Percentiles rank a stretch among this genome's conserved stretches.
phyloP scores from a whole-genome alignment of 2,797 vertebrate genomes.

The Chelon auratus region DNA sequence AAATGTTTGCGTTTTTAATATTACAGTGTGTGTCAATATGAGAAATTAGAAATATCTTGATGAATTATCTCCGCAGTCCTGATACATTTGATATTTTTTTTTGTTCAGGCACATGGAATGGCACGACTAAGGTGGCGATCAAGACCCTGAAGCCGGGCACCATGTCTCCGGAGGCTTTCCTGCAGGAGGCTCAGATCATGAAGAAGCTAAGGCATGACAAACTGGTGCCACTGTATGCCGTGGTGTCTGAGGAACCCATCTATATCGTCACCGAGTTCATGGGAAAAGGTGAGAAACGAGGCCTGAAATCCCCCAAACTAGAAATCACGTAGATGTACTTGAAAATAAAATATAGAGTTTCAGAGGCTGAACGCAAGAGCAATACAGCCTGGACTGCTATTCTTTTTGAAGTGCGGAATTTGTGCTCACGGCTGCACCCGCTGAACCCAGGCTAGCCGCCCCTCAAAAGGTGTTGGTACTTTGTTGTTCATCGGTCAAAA shows the following conservation, averaged over 20 bases:
- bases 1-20: not conserved
- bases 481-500: no score
- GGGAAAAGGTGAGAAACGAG: conserved; percentile 90
- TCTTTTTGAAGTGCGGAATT: not conserved
- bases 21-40: not conserved
- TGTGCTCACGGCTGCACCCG: not conserved
- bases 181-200: conserved; percentile 99
- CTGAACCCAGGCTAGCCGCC: not conserved
- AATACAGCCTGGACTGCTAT: not conserved
- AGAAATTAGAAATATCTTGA: not conserved
- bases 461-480: not conserved
- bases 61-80: not conserved
- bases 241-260: conserved; percentile 98
- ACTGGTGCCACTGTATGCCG: conserved; percentile 95
- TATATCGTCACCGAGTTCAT: conserved; percentile 98
- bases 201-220: conserved; percentile 97
- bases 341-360: no score
- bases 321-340: not conserved
- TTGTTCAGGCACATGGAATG: conserved; percentile 94
- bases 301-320: conserved; percentile 4
- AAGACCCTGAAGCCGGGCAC: conserved; percentile 98
- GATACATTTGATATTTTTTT: not conserved
- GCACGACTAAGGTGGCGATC: conserved; percentile 98
- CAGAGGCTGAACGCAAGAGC: not conserved
- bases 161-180: conserved; percentile 98